Evolutionary conservation across 1,140 invertebrate genomes (phyloP).

Genomic region (Nasonia giraulti): DNA sequence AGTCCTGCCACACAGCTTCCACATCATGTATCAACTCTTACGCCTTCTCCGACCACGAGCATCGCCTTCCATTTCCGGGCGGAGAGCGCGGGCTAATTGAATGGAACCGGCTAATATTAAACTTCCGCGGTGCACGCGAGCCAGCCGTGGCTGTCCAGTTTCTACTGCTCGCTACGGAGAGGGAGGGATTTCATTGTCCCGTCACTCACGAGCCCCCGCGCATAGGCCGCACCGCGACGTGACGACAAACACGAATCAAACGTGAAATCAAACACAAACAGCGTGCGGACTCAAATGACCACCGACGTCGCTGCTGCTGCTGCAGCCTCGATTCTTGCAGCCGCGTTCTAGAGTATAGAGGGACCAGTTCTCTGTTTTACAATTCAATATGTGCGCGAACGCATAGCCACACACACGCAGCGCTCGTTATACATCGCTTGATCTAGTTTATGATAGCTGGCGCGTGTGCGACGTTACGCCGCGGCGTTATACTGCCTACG

Average conservation of each 20-base stretch:
- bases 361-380: constrained; percentile 16
- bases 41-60: constrained; percentile 3
- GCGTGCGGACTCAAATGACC: not conserved
- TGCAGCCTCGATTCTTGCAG: not conserved
- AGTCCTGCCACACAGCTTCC: no score
- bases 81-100: constrained; percentile 24
- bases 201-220: not conserved
- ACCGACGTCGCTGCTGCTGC: not conserved
- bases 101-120: constrained; percentile 37
- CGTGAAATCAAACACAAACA: constrained; percentile 28
- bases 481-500: not conserved
- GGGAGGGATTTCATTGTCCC: constrained; percentile 21
- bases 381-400: constrained; percentile 4
- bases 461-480: not conserved
- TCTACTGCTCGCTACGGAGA: not conserved
- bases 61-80: constrained; percentile 19
- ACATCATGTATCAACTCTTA: constrained; percentile 6
- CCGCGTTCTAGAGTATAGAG: not conserved
- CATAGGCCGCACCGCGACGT: constrained; percentile 3
- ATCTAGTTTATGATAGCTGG: constrained; percentile 23
- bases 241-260: constrained; percentile 34
- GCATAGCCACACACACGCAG: not conserved
- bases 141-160: not conserved
- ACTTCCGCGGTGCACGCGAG: constrained; percentile 11
- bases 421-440: not conserved